phyloP scores from a whole-genome alignment of 2,888 invertebrate genomes.

The Plusia festucae region DNA sequence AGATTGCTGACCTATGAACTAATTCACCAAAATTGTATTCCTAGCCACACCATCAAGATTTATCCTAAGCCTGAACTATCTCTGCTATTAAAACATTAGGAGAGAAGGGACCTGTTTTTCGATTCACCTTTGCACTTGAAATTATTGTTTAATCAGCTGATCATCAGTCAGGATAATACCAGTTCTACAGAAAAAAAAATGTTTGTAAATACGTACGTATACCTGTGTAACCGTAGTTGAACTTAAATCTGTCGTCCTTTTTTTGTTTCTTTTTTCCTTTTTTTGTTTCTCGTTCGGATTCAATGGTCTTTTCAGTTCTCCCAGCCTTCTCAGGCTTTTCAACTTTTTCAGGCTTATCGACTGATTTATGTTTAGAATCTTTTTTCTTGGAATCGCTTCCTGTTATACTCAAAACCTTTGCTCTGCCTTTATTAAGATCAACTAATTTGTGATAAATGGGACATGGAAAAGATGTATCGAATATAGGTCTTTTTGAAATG shows the following conservation, averaged over 20 bases:
- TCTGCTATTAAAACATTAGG: no score
- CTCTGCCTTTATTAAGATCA: slow-evolving; percentile 69
- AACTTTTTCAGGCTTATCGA: background rate
- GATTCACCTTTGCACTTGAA: no score
- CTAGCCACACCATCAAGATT: no score
- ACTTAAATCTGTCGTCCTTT: slow-evolving; percentile 80
- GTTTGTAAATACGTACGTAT: slow-evolving; percentile 80
- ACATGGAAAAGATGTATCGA: slow-evolving; percentile 76
- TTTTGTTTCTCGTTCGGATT: slow-evolving; percentile 71
- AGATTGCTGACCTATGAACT: no score
- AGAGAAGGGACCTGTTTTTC: no score
- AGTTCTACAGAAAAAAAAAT: slow-evolving; percentile 48
- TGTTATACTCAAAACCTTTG: slow-evolving; percentile 64
- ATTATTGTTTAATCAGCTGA: no score
- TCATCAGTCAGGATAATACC: no score
- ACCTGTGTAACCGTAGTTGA: slow-evolving; percentile 86
- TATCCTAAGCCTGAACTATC: no score
- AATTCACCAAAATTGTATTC: no score
- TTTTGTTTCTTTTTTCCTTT: slow-evolving; percentile 73
- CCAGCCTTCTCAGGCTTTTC: slow-evolving; percentile 45
- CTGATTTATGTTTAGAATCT: slow-evolving; percentile 24
- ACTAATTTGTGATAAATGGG: slow-evolving; percentile 79
- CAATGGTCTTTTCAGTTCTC: slow-evolving; percentile 64
- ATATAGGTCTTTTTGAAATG: slow-evolving; percentile 53
- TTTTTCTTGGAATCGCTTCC: slow-evolving; percentile 75